Evolutionary conservation across 2,888 invertebrate genomes (phyloP).

Genomic region (Noctua comes): DNA sequence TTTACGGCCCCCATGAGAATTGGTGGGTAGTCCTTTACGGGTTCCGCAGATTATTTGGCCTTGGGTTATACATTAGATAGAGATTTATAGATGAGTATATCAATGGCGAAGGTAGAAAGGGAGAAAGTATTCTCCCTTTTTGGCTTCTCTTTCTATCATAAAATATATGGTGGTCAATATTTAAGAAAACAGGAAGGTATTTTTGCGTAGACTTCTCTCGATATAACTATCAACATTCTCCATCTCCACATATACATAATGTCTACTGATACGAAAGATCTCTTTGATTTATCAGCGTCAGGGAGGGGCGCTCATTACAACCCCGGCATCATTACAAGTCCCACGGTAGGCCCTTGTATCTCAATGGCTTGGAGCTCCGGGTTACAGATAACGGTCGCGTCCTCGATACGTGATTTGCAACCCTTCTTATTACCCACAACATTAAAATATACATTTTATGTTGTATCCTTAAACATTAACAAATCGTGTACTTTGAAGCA

Average conservation of each 20-base stretch:
- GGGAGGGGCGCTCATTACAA: constrained; percentile 55
- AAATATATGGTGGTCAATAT: neutral
- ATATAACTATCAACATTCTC: neutral
- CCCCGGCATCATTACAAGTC: constrained; percentile 58
- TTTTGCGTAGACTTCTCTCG: neutral
- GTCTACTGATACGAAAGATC: constrained; percentile 17
- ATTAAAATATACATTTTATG: constrained; percentile 15
- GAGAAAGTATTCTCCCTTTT: too few relatives aligned
- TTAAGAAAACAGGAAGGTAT: neutral
- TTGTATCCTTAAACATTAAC: constrained; percentile 9
- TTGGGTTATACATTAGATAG: constrained; percentile 9
- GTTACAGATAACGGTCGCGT: constrained; percentile 48
- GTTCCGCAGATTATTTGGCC: constrained; percentile 25
- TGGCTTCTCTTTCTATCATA: constrained; percentile 1
- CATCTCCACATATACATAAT: neutral
- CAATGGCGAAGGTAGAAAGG: neutral
- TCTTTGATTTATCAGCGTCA: constrained; percentile 41
- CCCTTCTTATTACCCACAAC: constrained; percentile 20
- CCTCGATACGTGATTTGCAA: constrained; percentile 51
- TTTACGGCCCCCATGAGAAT: constrained; percentile 36
- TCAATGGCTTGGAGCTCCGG: constrained; percentile 37
- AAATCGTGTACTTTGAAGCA: neutral
- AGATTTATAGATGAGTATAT: constrained; percentile 28
- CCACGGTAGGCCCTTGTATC: constrained; percentile 48
- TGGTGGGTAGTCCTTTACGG: constrained; percentile 31